Evolutionary conservation across 2,113 vertebrate species (phyloP).

Genomic region (Casuarius casuarius): DNA sequence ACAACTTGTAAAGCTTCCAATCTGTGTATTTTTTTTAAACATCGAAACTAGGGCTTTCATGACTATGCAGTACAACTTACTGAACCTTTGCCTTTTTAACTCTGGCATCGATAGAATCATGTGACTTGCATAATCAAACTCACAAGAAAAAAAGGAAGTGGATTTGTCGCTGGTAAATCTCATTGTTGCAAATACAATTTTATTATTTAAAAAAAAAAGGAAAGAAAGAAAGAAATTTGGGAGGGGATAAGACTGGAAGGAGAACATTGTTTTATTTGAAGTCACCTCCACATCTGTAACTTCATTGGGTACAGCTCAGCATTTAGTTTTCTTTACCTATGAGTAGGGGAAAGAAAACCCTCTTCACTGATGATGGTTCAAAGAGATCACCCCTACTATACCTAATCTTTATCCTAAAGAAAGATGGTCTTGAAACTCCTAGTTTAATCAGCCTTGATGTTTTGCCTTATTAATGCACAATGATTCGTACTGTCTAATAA

Average conservation of each 20-base stretch:
- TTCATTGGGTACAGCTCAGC: slow-evolving; percentile 47
- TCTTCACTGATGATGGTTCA: neutral
- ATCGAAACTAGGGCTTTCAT: slow-evolving; percentile 86
- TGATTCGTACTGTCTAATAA: slow-evolving; percentile 86
- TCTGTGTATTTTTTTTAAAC: slow-evolving; percentile 31
- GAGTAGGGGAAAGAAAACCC: neutral
- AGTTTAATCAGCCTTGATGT: slow-evolving; percentile 87
- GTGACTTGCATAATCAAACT: slow-evolving; percentile 31
- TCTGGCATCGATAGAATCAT: slow-evolving; percentile 54
- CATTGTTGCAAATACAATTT: neutral
- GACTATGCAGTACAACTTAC: slow-evolving; percentile 72
- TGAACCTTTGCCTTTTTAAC: slow-evolving; percentile 21
- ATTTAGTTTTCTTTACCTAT: slow-evolving; percentile 8
- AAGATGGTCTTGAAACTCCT: slow-evolving; percentile 87
- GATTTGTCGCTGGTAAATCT: neutral
- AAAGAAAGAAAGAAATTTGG: neutral
- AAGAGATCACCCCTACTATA: slow-evolving; percentile 22
- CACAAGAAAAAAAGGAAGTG: slow-evolving; percentile 10
- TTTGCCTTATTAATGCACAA: slow-evolving; percentile 97
- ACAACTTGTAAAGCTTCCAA: slow-evolving; percentile 78
- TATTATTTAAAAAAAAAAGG: neutral
- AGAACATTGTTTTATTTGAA: slow-evolving; percentile 21
- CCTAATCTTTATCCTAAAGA: neutral
- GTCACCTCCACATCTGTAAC: slow-evolving; percentile 9
- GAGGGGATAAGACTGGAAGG: slow-evolving; percentile 17